Evolutionary conservation across 1,140 invertebrate species (phyloP), one percentile per base, ranked within the genome.

Genomic region (Phthorimaea operculella): DNA sequence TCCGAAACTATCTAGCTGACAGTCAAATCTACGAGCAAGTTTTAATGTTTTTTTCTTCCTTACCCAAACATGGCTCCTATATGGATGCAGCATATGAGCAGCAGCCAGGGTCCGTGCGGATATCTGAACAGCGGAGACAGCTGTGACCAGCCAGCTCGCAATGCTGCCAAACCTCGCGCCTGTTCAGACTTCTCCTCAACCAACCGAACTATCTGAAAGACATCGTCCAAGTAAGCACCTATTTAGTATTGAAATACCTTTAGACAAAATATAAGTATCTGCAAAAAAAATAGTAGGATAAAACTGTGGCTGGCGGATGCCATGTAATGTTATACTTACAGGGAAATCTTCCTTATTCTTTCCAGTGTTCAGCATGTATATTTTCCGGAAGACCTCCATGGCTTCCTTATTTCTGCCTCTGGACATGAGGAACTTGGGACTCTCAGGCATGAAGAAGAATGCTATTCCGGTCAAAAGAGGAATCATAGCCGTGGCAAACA

Each of bases 361-460:
- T 4, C 89, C 88, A 10, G 88, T 91, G 60, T 94, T 94, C 4
- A 86, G 66, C 0, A 72, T 66, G 62, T 89, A 92, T 7, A 92
- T 89, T 34, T 62, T 84, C 39, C 72, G 69, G 52, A 92, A 90
- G 0, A 92, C 82, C 28, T 81, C 54, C 49, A 92, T 65, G 0
- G 92, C 91, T 63, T 92, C 90, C 0, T 89, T 85, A 58, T 91
- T 92, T 47, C 88, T 87, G 53, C 92, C 91, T 64, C 88, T 84
- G 0, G 90, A 90, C 89, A 96, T 92, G 0, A 94, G 78, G 74
- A 93, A 95, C 76, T 94, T 94, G 5, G 94, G 93, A 68, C 92
- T 95, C 74, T 96, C 94, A 0, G 92, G 91, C 4, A 94, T 86
- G 62, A 91, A 91, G 47, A 88, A 83, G 49, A 93, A 87, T 0